These are phyloP conservation scores for Mythimna albipuncta DNA, from an alignment of 2,888 invertebrate genomes.

Conservation along the genomic window DNA sequence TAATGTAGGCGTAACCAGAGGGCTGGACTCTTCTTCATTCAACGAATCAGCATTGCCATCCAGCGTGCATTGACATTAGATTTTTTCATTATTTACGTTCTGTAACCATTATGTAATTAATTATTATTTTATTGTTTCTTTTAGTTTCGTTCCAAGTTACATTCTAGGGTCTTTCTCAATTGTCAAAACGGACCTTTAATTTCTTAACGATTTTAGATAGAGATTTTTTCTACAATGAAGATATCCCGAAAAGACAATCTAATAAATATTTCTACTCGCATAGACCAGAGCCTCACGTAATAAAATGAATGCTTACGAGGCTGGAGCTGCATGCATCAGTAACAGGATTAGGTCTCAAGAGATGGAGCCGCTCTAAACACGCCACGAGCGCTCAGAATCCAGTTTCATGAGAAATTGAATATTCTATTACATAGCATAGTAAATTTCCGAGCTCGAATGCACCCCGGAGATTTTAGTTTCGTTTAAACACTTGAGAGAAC, in stretches of 20 bases:
- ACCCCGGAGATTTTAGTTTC: constrained; percentile 28
- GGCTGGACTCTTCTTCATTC: no score
- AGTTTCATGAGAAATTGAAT: constrained; percentile 36
- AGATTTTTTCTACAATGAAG: neutral
- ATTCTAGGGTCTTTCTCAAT: no score
- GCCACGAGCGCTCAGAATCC: constrained; percentile 13
- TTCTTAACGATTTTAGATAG: neutral
- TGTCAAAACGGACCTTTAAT: no score
- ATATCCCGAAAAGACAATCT: neutral
- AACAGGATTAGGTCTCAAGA: constrained; percentile 32
- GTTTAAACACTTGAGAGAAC: neutral
- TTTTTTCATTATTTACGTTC: no score
- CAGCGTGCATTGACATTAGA: no score
- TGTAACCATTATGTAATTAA: no score
- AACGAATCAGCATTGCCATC: no score
- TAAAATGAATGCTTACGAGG: neutral
- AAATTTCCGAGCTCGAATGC: constrained; percentile 11
- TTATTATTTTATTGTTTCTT: no score
- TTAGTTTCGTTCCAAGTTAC: no score
- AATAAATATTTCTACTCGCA: neutral
- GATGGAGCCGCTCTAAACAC: constrained; percentile 18
- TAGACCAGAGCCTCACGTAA: constrained; percentile 6
- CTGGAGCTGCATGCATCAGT: constrained; percentile 1
- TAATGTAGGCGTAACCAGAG: no score
- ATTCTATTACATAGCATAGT: constrained; percentile 39